Conservation (phyloP, 2,113 vertebrate genomes). For the Cyrtonyx montezumae region DNA sequence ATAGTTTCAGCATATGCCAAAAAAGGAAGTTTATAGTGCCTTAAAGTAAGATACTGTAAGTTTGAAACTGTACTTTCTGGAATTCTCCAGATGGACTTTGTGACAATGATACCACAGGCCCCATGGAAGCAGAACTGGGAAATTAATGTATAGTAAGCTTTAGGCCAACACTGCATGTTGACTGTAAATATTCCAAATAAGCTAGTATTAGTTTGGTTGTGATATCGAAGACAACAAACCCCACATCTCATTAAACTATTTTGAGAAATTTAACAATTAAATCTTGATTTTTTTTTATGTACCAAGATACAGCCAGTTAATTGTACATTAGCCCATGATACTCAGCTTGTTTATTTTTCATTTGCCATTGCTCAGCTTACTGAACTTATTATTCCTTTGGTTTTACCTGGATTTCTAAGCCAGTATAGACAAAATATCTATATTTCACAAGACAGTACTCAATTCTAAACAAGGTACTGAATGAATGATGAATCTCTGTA, state of each 20-base stretch:
- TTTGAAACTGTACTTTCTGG: not conserved
- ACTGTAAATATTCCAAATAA: not conserved
- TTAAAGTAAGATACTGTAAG: fast-evolving
- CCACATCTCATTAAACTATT: not conserved
- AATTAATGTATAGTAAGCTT: not conserved
- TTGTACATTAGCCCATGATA: not conserved
- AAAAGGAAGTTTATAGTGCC: not conserved
- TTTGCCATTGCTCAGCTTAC: not conserved
- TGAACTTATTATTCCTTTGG: not conserved
- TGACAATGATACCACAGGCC: not conserved
- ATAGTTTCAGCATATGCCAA: not conserved
- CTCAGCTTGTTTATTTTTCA: not conserved
- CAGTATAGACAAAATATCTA: not conserved
- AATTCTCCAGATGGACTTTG: not conserved
- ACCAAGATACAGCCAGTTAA: not conserved
- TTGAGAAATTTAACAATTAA: not conserved
- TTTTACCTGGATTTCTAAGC: not conserved
- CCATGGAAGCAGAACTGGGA: not conserved
- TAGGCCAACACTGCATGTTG: not conserved
- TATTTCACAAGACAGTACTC: not conserved
- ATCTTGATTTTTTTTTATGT: fast-evolving
- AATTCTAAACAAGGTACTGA: not conserved
- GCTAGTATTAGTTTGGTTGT: fast-evolving
- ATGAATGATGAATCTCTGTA: not conserved
- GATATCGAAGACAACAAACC: not conserved